Percentiles rank a stretch among this genome's conserved stretches.
Conservation (phyloP, 2,797 vertebrate genomes). For the Lemur catta region DNA sequence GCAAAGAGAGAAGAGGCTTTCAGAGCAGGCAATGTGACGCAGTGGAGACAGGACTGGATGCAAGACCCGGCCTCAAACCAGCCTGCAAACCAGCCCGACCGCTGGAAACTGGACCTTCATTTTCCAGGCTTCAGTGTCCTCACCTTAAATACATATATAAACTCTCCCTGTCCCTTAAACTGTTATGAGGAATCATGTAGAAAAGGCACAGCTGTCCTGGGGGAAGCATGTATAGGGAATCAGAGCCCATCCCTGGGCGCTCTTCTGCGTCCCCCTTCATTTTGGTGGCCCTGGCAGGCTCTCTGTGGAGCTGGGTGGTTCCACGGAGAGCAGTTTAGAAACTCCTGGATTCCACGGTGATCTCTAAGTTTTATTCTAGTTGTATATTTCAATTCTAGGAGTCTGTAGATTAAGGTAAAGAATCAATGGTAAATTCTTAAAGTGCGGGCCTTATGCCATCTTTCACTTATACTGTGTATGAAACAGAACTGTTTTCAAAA, state of each 20-base stretch:
- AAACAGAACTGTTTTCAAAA: conserved; percentile 33
- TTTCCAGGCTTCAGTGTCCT: background rate
- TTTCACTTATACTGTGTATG: background rate
- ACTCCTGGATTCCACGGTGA: background rate
- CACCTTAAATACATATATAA: background rate
- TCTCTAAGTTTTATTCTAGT: background rate
- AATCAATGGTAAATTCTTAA: background rate
- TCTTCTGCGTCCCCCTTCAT: too few relatives aligned
- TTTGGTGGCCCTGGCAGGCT: background rate
- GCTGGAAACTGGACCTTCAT: background rate
- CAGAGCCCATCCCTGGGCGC: accelerated
- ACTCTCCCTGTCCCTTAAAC: background rate
- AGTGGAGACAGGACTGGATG: background rate
- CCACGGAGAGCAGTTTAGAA: background rate
- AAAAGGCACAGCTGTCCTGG: background rate
- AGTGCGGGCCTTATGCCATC: background rate
- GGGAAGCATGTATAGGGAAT: background rate
- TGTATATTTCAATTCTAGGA: background rate
- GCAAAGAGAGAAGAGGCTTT: background rate
- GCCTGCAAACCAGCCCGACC: background rate
- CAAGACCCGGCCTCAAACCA: background rate
- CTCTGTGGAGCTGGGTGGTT: background rate
- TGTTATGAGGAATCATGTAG: background rate
- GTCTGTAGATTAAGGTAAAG: background rate
- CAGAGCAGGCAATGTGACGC: too few relatives aligned